Conservation (phyloP, 2,113 vertebrate genomes). For the Hymenochirus boettgeri region DNA sequence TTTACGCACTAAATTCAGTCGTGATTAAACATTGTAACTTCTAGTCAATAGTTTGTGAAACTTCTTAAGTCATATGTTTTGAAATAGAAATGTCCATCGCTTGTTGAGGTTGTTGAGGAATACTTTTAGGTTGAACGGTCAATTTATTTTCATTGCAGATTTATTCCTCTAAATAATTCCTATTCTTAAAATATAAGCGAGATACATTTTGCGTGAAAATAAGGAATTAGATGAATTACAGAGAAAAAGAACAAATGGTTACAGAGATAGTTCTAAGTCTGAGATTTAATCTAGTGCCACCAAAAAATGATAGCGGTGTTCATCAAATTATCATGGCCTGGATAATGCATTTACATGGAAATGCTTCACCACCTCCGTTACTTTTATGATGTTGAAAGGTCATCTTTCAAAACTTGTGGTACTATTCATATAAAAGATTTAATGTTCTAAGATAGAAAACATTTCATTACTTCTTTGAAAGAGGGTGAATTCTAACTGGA, state of each 20-base stretch:
- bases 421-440: conserved; percentile 63
- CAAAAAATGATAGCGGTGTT: conserved; percentile 56
- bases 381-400: conserved; percentile 67
- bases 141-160: conserved; percentile 34
- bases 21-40: too few relatives aligned
- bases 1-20: too few relatives aligned
- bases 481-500: conserved; percentile 52
- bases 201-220: conserved; percentile 29
- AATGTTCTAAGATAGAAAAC: conserved; percentile 60
- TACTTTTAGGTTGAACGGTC: conserved; percentile 6
- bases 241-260: conserved; percentile 5
- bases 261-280: conserved; percentile 54
- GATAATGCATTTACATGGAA: conserved; percentile 57
- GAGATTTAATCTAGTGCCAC: conserved; percentile 59
- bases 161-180: conserved; percentile 16
- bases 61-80: neutral
- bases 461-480: conserved; percentile 56
- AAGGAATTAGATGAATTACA: conserved; percentile 26
- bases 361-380: conserved; percentile 56
- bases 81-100: conserved; percentile 1
- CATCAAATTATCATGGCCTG: conserved; percentile 61
- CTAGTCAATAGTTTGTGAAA: too few relatives aligned
- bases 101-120: conserved; percentile 8
- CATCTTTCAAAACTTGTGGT: conserved; percentile 64
- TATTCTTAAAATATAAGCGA: conserved; percentile 13